Evolutionary conservation across 2,797 vertebrate genomes (phyloP), one percentile per base, ranked within the genome.

Genomic region (Callimico goeldii): DNA sequence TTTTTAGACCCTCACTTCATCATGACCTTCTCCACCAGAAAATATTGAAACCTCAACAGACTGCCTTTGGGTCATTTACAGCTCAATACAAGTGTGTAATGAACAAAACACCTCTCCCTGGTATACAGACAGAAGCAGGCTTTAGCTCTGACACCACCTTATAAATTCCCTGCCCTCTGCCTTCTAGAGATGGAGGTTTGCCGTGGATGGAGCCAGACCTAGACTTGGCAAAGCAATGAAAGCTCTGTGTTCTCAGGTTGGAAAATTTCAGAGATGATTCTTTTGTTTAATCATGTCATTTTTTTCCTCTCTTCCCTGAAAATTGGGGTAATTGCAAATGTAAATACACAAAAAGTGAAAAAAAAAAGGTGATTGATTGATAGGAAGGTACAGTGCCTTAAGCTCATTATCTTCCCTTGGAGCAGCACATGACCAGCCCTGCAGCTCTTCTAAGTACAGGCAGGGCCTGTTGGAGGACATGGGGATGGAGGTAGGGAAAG

Each of bases 281-380:
- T 90, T 95, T 43, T 80, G 5, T 94, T 94, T 36, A 89, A 70
- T 88, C 39, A 87, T 77, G 48, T 13, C 46, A 0, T 67, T 67
- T 94, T 57, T 36, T 24, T 19, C 96, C 96, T 96, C 33, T 55
- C 94, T 73, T 96, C 70, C 48, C 67, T 88, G 87, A 91, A 87
- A 94, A 88, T 81, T 95, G 50, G 20, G 24, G 8, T 96, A n/a
- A 91, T 76, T 95, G 90, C 52, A 52, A 43, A 97, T 97, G 87
- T 57, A 55, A 97, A 91, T 82, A 87, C 0, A 81, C 22, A 67
- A 50, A 90, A 86, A 81, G 77, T 70, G 33, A 95, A 64, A 67
- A 64, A 30, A 94, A 88, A 73, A 39, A n/a, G 50, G 24, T 70
- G 30, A 20, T 41, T 87, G 87, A 52, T 75, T 26, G 52, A 88